Percentiles rank a stretch among this genome's conserved stretches.
Evolutionary conservation across 2,113 vertebrate genomes (phyloP).

Genomic region (Cyanoliseus patagonus): DNA sequence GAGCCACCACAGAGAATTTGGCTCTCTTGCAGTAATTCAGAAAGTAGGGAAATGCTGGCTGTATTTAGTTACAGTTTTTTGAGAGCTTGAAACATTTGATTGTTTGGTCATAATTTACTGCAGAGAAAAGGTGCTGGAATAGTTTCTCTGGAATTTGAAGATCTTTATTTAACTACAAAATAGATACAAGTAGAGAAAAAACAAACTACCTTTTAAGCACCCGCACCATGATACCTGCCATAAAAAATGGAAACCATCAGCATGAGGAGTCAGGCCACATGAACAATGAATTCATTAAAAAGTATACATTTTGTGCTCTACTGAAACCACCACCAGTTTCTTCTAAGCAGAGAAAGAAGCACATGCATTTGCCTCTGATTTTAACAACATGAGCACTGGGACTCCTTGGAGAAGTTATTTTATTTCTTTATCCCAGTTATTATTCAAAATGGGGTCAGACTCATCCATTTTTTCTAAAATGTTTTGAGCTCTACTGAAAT

Average conservation of each 20-base stretch:
- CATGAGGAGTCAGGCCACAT: neutral
- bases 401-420: neutral
- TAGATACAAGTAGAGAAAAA: neutral
- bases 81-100: slow-evolving; percentile 31
- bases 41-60: slow-evolving; percentile 2
- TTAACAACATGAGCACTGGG: neutral
- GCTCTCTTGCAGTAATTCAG: slow-evolving; percentile 5
- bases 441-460: neutral
- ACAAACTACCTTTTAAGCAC: neutral
- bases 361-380: rapidly evolving
- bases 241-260: neutral
- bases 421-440: neutral
- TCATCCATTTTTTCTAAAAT: neutral
- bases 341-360: neutral
- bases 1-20: slow-evolving; percentile 36
- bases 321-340: neutral
- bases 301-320: neutral
- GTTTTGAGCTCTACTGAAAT: neutral
- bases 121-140: slow-evolving; percentile 16
- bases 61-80: slow-evolving; percentile 23
- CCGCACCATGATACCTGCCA: neutral
- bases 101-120: slow-evolving; percentile 15
- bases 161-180: neutral
- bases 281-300: neutral
- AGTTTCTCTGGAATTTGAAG: neutral